Percentiles rank a stretch among this genome's conserved stretches.
Conservation (phyloP, 2,113 vertebrate genomes). For the Zingel zingel region DNA sequence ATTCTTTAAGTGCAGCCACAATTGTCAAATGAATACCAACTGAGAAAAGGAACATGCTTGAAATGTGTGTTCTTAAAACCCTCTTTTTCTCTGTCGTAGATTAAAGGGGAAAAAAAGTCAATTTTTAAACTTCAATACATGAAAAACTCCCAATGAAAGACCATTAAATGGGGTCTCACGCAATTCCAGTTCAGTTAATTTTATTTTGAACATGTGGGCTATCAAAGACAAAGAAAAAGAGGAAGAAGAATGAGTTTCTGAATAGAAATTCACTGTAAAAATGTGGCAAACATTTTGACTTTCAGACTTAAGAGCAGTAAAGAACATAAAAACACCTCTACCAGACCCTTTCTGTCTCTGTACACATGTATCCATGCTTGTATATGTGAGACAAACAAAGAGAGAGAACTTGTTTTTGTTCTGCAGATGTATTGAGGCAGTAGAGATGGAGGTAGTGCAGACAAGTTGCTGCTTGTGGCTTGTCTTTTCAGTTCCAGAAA, state of each 20-base stretch:
- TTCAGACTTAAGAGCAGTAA: not conserved
- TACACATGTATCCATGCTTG: not conserved
- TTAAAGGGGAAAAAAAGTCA: conserved; percentile 47
- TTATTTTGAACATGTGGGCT: conserved; percentile 21
- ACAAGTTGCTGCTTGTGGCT: conserved; percentile 70
- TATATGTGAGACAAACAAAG: not conserved
- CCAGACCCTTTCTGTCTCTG: not conserved
- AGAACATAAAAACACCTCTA: not conserved
- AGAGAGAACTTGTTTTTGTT: conserved; percentile 47
- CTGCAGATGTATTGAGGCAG: conserved; percentile 16
- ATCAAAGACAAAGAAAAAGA: conserved; percentile 20
- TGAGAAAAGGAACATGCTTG: conserved; percentile 44
- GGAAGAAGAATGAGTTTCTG: not conserved
- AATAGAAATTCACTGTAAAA: conserved; percentile 16
- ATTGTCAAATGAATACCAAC: conserved; percentile 30
- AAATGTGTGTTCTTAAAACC: conserved; percentile 41
- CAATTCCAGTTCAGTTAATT: conserved; percentile 32
- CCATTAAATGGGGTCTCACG: conserved; percentile 48
- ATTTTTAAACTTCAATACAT: conserved; percentile 44
- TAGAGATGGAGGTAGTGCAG: conserved; percentile 36
- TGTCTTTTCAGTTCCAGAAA: conserved; percentile 28
- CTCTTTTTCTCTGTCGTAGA: conserved; percentile 25
- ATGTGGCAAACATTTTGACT: conserved; percentile 3
- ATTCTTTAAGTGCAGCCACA: conserved; percentile 9
- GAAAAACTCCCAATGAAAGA: conserved; percentile 41